Evolutionary conservation across 2,113 vertebrate species (phyloP).

Genomic region (Oostethus manadensis): DNA sequence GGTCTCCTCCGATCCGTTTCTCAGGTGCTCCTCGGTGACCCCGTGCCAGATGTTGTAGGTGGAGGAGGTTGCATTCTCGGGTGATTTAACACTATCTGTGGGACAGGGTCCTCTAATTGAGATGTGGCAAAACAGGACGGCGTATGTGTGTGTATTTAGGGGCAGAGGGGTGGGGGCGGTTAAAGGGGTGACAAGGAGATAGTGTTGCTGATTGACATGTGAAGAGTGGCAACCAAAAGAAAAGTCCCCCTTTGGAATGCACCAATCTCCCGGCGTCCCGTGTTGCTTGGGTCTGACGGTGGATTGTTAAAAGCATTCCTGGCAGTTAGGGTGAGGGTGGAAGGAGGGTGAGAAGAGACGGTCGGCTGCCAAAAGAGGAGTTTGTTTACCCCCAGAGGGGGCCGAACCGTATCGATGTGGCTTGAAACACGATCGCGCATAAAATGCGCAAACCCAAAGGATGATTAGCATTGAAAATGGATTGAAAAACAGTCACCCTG

Average conservation of each 20-base stretch:
- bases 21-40: slow-evolving; percentile 54
- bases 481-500: too few relatives aligned
- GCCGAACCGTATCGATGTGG: slow-evolving; percentile 39
- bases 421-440: slow-evolving; percentile 10
- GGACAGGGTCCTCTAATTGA: slow-evolving; percentile 52
- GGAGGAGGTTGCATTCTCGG: slow-evolving; percentile 59
- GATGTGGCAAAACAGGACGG: slow-evolving; percentile 35
- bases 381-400: slow-evolving; percentile 46
- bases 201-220: slow-evolving; percentile 71
- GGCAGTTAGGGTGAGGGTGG: slow-evolving; percentile 52
- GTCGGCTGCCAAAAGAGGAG: slow-evolving; percentile 50
- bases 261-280: slow-evolving; percentile 64
- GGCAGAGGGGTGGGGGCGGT: slow-evolving; percentile 12
- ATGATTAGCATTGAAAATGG: not conserved
- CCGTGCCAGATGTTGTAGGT: slow-evolving; percentile 58
- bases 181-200: slow-evolving; percentile 64
- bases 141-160: slow-evolving; percentile 44
- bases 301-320: slow-evolving; percentile 75
- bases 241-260: slow-evolving; percentile 63
- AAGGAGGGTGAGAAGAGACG: slow-evolving; percentile 56
- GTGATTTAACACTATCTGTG: slow-evolving; percentile 68
- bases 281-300: slow-evolving; percentile 54
- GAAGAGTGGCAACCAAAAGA: slow-evolving; percentile 59
- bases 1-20: slow-evolving; percentile 35
- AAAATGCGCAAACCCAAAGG: slow-evolving; percentile 3